Conservation (phyloP, 2,113 vertebrate species). For the Chelonoidis abingdonii region DNA sequence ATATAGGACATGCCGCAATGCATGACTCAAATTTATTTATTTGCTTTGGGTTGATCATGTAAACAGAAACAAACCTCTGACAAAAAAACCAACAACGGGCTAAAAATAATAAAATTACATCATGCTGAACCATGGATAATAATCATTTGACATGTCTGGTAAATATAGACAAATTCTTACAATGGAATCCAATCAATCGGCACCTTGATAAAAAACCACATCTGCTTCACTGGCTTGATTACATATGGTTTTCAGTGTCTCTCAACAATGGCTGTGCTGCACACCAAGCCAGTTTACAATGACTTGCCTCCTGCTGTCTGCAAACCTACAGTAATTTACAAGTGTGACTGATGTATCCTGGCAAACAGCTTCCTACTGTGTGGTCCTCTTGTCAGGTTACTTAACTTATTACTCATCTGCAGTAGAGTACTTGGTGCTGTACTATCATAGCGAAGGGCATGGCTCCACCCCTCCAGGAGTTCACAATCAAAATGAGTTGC, state of each 20-base stretch:
- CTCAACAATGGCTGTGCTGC: neutral
- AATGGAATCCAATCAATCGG: conserved; percentile 36
- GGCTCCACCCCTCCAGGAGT: neutral
- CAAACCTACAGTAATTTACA: conserved; percentile 10
- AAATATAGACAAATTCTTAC: conserved; percentile 25
- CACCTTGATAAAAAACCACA: neutral
- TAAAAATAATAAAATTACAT: conserved; percentile 18
- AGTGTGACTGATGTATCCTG: neutral
- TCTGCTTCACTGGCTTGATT: neutral
- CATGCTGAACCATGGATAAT: conserved; percentile 26
- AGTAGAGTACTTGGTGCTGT: neutral
- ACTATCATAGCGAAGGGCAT: neutral
- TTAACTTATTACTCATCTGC: neutral
- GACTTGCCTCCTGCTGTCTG: neutral
- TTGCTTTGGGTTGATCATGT: neutral
- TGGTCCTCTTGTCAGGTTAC: neutral
- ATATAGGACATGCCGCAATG: neutral
- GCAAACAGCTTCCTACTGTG: neutral
- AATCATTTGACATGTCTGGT: conserved; percentile 41
- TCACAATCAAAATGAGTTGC: neutral
- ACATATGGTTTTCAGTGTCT: neutral
- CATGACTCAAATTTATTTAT: neutral
- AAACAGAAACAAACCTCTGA: neutral
- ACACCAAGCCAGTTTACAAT: neutral
- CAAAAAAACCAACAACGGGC: neutral